Conservation (phyloP, 2,797 vertebrate genomes). For the Tapera naevia region DNA sequence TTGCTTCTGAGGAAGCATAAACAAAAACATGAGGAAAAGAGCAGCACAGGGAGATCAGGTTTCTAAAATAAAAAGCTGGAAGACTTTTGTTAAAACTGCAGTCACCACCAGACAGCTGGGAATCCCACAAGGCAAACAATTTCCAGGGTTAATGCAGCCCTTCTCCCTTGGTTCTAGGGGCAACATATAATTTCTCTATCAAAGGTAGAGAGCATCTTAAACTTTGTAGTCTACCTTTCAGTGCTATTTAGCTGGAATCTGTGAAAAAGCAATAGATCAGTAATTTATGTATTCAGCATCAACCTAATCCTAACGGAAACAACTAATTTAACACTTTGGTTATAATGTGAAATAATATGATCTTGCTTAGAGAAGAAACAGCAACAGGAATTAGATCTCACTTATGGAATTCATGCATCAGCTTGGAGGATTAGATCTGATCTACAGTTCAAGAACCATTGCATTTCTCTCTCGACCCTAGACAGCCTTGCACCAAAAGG, state of each 20-base stretch:
- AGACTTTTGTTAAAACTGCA: conserved; percentile 3
- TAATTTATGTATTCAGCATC: neutral
- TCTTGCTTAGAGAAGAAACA: neutral
- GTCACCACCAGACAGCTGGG: conserved; percentile 22
- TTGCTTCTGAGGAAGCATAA: conserved; percentile 39
- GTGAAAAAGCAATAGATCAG: neutral
- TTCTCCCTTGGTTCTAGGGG: neutral
- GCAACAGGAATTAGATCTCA: neutral
- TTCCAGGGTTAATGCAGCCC: neutral
- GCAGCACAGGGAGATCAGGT: neutral
- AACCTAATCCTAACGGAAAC: neutral
- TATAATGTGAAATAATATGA: neutral
- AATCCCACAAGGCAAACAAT: neutral
- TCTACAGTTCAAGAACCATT: neutral
- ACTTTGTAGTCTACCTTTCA: neutral
- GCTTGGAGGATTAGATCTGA: neutral
- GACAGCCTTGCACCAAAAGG: neutral
- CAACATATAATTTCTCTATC: neutral
- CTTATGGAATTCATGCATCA: neutral
- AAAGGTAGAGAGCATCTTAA: neutral
- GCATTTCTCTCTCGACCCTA: neutral
- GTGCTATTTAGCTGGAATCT: neutral
- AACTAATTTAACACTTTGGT: neutral
- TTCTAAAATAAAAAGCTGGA: conserved; percentile 48
- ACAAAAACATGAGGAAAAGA: conserved; percentile 45